Evolutionary conservation across 2,113 vertebrate genomes (phyloP).

Genomic region (Emydura subglobosa): DNA sequence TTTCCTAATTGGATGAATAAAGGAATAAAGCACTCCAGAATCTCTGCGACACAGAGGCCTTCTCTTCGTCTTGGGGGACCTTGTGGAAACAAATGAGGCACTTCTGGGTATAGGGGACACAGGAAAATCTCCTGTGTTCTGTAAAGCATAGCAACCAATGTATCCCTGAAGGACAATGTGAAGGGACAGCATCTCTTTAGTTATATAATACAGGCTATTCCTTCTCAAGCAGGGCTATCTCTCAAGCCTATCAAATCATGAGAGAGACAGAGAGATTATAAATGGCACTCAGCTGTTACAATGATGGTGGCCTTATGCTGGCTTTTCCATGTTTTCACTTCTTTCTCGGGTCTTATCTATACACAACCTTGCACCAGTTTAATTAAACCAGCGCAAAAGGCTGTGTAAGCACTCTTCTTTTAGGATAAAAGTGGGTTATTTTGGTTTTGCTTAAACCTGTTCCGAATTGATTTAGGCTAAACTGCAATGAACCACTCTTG

Average conservation of each 20-base stretch:
- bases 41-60: neutral
- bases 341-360: neutral
- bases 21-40: neutral
- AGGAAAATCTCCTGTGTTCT: neutral
- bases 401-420: neutral
- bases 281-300: neutral
- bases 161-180: neutral
- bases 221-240: neutral
- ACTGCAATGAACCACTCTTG: neutral
- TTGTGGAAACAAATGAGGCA: neutral
- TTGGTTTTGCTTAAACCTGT: neutral
- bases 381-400: neutral
- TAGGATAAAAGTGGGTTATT: neutral
- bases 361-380: neutral
- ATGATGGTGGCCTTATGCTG: neutral
- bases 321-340: neutral
- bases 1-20: constrained; percentile 30
- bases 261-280: neutral
- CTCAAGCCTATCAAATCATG: neutral
- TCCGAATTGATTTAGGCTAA: neutral
- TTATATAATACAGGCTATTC: neutral
- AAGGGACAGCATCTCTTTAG: neutral
- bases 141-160: neutral
- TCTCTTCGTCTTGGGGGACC: neutral
- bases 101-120: neutral